phyloP scores from a whole-genome alignment of 2,888 invertebrate genomes.

The Hyposoter dolosus region DNA sequence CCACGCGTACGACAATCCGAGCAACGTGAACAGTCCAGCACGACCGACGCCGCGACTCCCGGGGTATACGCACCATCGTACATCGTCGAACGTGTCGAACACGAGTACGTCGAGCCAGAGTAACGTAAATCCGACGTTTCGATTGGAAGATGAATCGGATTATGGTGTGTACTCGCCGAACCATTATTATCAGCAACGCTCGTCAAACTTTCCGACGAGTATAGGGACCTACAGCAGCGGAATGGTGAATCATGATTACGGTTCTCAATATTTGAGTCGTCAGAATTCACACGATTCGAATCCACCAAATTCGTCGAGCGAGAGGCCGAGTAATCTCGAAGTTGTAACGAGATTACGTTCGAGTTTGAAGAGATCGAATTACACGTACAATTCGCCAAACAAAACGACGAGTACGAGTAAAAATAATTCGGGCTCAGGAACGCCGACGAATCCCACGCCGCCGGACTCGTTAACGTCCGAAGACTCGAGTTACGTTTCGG shows the following conservation, averaged over 20 bases:
- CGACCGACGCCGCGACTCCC: constrained; percentile 84
- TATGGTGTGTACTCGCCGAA: constrained; percentile 84
- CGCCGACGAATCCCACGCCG: constrained; percentile 94
- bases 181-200: constrained; percentile 84
- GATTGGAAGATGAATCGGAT: constrained; percentile 87
- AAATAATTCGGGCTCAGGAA: constrained; percentile 88
- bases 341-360: constrained; percentile 91
- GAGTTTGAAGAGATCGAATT: constrained; percentile 91
- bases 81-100: constrained; percentile 86
- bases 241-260: constrained; percentile 80
- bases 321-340: constrained; percentile 88
- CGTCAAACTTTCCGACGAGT: constrained; percentile 78
- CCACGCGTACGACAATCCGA: constrained; percentile 87
- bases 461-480: constrained; percentile 95
- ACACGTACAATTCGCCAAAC: constrained; percentile 86
- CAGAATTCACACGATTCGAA: constrained; percentile 86
- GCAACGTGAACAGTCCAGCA: constrained; percentile 84
- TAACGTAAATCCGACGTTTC: constrained; percentile 88
- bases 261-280: constrained; percentile 81
- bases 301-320: constrained; percentile 80
- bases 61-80: constrained; percentile 88
- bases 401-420: constrained; percentile 85
- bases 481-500: constrained; percentile 95
- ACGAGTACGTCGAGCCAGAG: constrained; percentile 87
- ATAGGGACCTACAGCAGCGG: constrained; percentile 75